Conservation (phyloP, 2,113 vertebrate genomes). For the Epinephelus moara region DNA sequence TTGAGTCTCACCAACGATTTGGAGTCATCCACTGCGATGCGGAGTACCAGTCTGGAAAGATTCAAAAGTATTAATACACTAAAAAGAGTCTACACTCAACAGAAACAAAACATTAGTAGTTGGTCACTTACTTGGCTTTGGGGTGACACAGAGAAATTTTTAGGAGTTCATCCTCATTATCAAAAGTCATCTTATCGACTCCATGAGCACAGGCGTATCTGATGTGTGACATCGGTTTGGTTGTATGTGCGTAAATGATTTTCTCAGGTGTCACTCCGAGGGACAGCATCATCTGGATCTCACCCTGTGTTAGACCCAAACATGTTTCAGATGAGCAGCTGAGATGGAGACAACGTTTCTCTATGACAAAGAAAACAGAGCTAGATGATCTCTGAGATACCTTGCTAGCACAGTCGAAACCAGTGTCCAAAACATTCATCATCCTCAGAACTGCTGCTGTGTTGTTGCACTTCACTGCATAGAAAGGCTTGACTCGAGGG, state of each 20-base stretch:
- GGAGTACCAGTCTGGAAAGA: no score
- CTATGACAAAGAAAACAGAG: neutral
- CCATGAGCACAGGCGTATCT: constrained; percentile 90
- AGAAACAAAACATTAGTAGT: no score
- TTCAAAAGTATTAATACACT: no score
- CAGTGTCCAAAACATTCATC: constrained; percentile 87
- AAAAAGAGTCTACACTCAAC: no score
- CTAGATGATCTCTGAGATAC: constrained; percentile 63
- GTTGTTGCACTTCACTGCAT: constrained; percentile 93
- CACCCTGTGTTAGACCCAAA: constrained; percentile 80
- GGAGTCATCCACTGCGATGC: no score
- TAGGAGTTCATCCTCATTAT: constrained; percentile 91
- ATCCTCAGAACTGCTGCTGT: constrained; percentile 86
- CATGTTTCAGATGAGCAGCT: no score
- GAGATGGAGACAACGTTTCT: no score
- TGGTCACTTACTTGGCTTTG: constrained; percentile 87
- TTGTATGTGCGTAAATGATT: constrained; percentile 94
- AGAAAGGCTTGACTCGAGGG: constrained; percentile 91
- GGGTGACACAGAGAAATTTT: constrained; percentile 83
- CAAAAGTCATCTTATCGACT: constrained; percentile 95
- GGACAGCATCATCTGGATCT: constrained; percentile 90
- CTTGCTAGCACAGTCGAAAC: constrained; percentile 95
- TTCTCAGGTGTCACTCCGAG: constrained; percentile 88
- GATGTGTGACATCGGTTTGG: constrained; percentile 89
- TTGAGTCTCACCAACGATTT: no score